Evolutionary conservation across 2,113 vertebrate species (phyloP).

Genomic region (Anguilla japonica): DNA sequence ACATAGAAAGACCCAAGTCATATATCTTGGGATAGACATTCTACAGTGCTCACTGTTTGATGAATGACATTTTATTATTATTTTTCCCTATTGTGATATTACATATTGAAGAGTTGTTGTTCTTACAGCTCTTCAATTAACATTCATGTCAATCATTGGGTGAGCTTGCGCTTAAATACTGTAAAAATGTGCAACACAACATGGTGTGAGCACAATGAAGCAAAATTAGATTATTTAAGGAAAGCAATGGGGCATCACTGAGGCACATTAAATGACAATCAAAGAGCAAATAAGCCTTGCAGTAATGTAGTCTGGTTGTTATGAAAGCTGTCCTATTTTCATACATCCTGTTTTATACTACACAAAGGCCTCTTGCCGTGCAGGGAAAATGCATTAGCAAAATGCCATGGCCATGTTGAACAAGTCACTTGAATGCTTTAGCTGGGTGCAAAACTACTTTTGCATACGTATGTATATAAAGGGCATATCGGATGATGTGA

Average conservation of each 20-base stretch:
- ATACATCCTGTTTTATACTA: slow-evolving; percentile 39
- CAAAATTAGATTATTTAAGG: slow-evolving; percentile 76
- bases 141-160: neutral
- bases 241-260: slow-evolving; percentile 71
- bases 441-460: neutral
- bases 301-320: slow-evolving; percentile 67
- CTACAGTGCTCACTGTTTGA: no score
- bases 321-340: slow-evolving; percentile 55
- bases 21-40: no score
- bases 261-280: slow-evolving; percentile 77
- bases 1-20: no score
- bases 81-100: no score
- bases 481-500: neutral
- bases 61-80: no score
- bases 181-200: slow-evolving; percentile 66
- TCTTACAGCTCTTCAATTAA: neutral
- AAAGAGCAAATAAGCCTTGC: slow-evolving; percentile 76
- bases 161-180: slow-evolving; percentile 19
- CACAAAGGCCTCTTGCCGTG: slow-evolving; percentile 17
- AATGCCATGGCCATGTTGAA: slow-evolving; percentile 22
- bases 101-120: neutral
- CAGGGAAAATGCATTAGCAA: slow-evolving; percentile 14
- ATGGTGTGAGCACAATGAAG: slow-evolving; percentile 77
- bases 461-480: neutral
- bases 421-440: slow-evolving; percentile 12